Percentiles rank a stretch among this genome's conserved stretches.
Conservation (phyloP, 2,888 invertebrate genomes). For the Apoderus coryli region DNA sequence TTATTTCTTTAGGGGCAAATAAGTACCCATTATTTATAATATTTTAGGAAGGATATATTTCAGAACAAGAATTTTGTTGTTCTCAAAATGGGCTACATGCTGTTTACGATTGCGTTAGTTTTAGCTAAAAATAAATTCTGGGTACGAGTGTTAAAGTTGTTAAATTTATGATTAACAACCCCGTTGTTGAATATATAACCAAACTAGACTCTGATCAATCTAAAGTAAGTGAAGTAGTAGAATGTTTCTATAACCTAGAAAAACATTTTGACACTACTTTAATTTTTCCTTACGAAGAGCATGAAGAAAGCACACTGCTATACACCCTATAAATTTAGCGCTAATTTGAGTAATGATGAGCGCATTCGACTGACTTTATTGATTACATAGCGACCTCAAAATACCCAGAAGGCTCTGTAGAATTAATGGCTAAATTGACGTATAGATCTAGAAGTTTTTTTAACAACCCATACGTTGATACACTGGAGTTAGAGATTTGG, state of each 20-base stretch:
- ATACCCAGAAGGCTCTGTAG: conserved; percentile 6
- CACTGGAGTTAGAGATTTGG: no score
- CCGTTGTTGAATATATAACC: conserved; percentile 10
- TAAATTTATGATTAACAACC: conserved; percentile 7
- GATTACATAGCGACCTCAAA: conserved; percentile 5
- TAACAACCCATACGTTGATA: no score
- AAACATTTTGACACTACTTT: conserved; percentile 8
- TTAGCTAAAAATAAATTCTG: conserved; percentile 9
- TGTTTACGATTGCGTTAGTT: no score
- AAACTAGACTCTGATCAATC: no score
- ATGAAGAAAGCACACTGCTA: no score
- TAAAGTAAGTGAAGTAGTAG: no score
- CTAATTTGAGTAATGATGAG: conserved; percentile 7
- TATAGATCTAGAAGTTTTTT: conserved; percentile 3
- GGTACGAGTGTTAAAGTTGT: conserved; percentile 7
- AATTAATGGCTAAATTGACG: conserved; percentile 2
- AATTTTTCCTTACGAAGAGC: no score
- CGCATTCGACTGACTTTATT: conserved; percentile 8
- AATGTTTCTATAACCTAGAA: conserved; percentile 9
- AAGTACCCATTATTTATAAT: no score
- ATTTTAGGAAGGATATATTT: no score
- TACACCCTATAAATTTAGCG: conserved; percentile 8
- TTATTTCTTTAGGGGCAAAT: no score
- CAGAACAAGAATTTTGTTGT: no score
- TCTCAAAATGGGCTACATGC: no score